Base-by-base conservation (phyloP, 2,113 vertebrate genomes). In the Donacobius atricapilla region DNA sequence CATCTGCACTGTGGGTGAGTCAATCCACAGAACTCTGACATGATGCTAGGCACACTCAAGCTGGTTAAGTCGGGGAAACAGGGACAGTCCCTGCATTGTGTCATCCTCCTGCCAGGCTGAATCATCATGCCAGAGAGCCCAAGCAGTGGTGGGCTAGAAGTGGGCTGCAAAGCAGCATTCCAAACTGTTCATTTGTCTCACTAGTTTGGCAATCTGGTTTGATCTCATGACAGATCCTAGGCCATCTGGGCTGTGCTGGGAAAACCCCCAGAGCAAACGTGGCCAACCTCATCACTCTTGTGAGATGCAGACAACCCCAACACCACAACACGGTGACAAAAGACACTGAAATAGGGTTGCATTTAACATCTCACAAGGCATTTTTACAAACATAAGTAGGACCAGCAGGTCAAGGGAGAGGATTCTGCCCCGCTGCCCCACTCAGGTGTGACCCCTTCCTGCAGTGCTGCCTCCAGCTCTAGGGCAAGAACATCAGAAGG, bases 1-100 rank as follows among this genome's bases (percentile, higher is more conserved):
- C 18, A 98, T 99, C 96, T 94, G 50, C 82, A 99, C 99, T 0
- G 95, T 99, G 42, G 99, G 99, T 99, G 89, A 98, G 99, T 97
- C 40, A 10, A 31, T 15, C 44, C 30, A 42, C 1, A 9, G 37
- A 15, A 27, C 1, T 2, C 7, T 5, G 10, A 3, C 63, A 10
- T 2, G 4, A n/a, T 45, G 48, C 20, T 9, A 35, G 31, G 13
- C 50, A 64, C 33, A 12, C 22, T 48, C 44, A 51, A 15, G 22
- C 51, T 72, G 61, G 9, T 8, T 57, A 76, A 12, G 35, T 12
- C 0, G 8, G 15, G 35, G 18, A 30, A 53, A 13, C 6, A 7
- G 33, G 61, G 30, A 40, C 25, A 47, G 15, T 30, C 33, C 30
- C 23, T 68, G 44, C 10, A 22, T 11, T 63, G 27, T 88, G 33